phyloP scores from a whole-genome alignment of 53 echinoderm and acorn worm genomes.

The Luidia sarsii region DNA sequence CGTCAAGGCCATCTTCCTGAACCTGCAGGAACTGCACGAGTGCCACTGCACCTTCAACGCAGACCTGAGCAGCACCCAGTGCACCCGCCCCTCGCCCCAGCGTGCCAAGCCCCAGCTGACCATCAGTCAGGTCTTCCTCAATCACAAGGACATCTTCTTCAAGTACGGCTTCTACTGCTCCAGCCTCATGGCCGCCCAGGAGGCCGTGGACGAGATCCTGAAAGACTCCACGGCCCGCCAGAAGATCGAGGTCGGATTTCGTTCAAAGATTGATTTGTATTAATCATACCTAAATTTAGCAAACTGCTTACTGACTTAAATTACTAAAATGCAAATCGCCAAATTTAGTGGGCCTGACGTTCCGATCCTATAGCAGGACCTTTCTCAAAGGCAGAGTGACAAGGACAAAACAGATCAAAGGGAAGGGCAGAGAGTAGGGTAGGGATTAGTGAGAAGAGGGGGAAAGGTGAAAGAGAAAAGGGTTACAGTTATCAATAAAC shows the following conservation, averaged over 20 bases:
- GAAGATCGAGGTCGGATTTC: conserved; percentile 60
- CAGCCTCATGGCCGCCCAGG: conserved; percentile 78
- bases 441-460: no score
- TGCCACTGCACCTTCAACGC: conserved; percentile 37
- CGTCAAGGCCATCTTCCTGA: conserved; percentile 36
- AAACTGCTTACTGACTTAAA: no score
- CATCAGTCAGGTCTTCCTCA: conserved; percentile 86
- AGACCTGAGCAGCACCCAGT: conserved; percentile 21
- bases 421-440: no score
- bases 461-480: no score
- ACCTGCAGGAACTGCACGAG: conserved; percentile 26
- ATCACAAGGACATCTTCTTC: conserved; percentile 76
- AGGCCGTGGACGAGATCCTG: conserved; percentile 78
- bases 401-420: no score
- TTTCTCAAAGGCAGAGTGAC: no score
- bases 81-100: neutral
- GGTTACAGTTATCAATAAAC: no score
- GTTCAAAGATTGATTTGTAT: no score
- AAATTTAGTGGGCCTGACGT: no score
- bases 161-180: conserved; percentile 92
- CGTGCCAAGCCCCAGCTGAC: conserved; percentile 68
- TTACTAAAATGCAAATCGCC: no score
- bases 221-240: conserved; percentile 25
- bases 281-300: no score
- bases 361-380: no score